Conservation (phyloP, 1,140 invertebrate genomes). For the Lamellibrachia luymesi region DNA sequence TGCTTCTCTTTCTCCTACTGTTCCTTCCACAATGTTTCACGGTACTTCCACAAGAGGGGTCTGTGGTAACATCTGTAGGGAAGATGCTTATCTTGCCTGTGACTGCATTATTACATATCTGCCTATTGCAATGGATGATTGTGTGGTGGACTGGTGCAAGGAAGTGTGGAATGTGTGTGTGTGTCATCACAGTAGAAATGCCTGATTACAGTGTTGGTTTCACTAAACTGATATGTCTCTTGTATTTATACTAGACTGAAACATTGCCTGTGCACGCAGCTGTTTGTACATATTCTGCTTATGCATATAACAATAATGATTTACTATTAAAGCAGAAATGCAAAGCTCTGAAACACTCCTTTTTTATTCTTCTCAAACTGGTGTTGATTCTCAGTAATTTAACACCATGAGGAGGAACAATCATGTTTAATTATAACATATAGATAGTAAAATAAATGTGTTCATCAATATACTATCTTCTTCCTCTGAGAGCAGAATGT, state of each 20-base stretch:
- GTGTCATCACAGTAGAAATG: no score
- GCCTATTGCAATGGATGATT: no score
- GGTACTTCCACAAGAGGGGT: background rate
- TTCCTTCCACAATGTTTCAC: background rate
- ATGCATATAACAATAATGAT: background rate
- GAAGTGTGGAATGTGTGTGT: no score
- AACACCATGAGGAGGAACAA: background rate
- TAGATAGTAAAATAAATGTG: background rate
- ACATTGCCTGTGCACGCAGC: background rate
- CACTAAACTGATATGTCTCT: background rate
- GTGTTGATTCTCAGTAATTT: background rate
- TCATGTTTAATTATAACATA: background rate
- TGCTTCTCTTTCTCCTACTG: background rate
- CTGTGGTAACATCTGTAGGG: background rate
- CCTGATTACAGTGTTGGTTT: no score
- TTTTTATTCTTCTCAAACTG: background rate
- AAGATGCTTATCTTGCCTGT: no score
- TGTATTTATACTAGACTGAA: background rate
- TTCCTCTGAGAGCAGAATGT: background rate
- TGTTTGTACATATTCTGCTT: background rate
- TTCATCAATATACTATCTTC: background rate
- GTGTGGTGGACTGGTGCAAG: no score
- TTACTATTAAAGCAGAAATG: background rate
- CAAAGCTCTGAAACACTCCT: background rate
- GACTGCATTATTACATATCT: no score